phyloP scores from a whole-genome alignment of 1,140 invertebrate species.

The Trinorchestia longiramus region DNA sequence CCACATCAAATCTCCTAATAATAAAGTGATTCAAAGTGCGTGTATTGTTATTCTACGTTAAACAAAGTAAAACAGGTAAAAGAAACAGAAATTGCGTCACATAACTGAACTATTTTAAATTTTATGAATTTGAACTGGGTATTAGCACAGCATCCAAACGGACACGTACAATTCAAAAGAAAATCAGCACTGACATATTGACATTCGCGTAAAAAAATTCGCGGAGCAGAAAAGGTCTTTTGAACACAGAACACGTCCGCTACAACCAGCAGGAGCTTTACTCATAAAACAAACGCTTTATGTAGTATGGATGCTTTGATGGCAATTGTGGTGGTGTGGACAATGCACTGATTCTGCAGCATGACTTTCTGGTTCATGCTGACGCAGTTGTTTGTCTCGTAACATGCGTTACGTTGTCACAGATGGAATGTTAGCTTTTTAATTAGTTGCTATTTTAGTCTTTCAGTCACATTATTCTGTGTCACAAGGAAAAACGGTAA shows the following conservation, averaged over 20 bases:
- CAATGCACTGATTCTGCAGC: background rate
- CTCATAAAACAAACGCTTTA: background rate
- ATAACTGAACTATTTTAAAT: too few relatives aligned
- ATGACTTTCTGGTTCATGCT: background rate
- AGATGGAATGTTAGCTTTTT: too few relatives aligned
- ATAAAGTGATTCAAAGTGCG: too few relatives aligned
- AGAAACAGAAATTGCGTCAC: too few relatives aligned
- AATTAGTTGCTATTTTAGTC: too few relatives aligned
- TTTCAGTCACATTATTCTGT: too few relatives aligned
- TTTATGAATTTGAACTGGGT: background rate
- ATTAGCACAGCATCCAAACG: background rate
- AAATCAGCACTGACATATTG: background rate
- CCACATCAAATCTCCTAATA: too few relatives aligned
- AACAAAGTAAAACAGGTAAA: too few relatives aligned
- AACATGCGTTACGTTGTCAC: too few relatives aligned
- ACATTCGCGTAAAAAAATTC: background rate
- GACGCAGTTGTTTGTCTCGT: background rate
- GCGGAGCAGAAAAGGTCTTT: background rate
- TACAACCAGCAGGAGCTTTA: background rate
- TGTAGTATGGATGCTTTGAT: background rate
- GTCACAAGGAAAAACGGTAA: too few relatives aligned
- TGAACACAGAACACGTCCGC: background rate
- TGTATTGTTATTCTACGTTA: too few relatives aligned
- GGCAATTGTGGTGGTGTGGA: background rate
- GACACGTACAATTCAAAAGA: background rate